A percentile compares a stretch with the other conserved stretches of the same genome.
These are phyloP conservation scores for Spialia ferax DNA, from an alignment of 2,888 invertebrate genomes.

Conservation along the genomic window DNA sequence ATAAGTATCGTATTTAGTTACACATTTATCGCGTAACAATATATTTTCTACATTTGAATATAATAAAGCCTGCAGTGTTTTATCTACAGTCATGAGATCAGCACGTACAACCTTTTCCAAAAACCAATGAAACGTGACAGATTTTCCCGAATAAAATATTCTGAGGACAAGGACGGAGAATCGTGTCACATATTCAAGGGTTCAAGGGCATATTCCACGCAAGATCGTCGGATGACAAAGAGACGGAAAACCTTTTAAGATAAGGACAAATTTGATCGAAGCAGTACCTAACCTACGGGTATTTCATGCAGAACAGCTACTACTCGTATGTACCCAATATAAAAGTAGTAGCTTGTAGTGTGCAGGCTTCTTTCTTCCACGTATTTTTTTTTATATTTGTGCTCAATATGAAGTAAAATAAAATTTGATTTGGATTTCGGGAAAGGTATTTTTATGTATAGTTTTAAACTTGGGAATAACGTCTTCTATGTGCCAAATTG, in stretches of 20 bases:
- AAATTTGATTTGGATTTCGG: too few species aligned
- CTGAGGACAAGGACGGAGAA: neutral
- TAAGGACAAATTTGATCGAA: neutral
- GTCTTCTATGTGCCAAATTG: too few species aligned
- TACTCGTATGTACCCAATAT: neutral
- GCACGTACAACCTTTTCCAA: neutral
- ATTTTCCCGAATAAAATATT: slow-evolving; percentile 18
- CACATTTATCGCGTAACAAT: too few species aligned
- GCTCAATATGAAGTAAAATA: too few species aligned
- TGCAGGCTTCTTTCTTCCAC: too few species aligned
- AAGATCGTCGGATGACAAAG: slow-evolving; percentile 8
- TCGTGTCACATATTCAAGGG: slow-evolving; percentile 8
- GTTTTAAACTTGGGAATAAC: too few species aligned
- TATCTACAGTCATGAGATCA: neutral
- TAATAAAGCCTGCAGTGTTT: neutral
- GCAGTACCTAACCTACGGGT: neutral
- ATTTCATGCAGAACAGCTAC: neutral
- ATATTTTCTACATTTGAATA: too few species aligned
- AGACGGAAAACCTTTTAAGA: neutral
- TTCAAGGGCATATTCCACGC: slow-evolving; percentile 11
- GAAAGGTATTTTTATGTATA: too few species aligned
- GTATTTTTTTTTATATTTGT: too few species aligned
- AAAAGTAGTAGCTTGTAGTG: neutral
- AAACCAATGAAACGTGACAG: slow-evolving; percentile 2
- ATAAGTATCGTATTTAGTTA: too few species aligned